Evolutionary conservation across 2,113 vertebrate species (phyloP), one percentile per base, ranked within the genome.

Genomic region (Phalacrocorax aristotelis): DNA sequence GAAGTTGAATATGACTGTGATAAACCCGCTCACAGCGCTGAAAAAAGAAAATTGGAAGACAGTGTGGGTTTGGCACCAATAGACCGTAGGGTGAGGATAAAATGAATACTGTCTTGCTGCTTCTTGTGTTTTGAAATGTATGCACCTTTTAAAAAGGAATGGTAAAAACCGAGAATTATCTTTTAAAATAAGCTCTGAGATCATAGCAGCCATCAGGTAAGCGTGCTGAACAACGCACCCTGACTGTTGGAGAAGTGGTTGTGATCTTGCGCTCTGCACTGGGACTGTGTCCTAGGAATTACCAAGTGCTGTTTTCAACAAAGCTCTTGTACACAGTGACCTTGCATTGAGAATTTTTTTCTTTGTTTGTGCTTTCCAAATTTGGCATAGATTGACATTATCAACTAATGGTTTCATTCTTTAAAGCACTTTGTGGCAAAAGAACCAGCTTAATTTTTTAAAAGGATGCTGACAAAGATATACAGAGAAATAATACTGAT

Each of bases 1-100:
- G 98, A 98, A 97, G 98, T 98, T 83, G 98, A 98, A 57, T 99
- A 99, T 91, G 98, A 99, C 90, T 98, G 98, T 89, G 98, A 98
- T 95, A 97, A 96, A 89, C 97, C 97, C 3, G 76, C 87, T 93
- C 97, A 97, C 32, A 80, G 46, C 61, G 95, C 98, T 81, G 98
- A 98, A 74, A 98, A 98, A 95, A 97, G 90, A 91, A 98, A 98
- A 96, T 40, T 72, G 5, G 98, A 98, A 88, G 96, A 97, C 26
- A 54, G 93, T 15, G 5, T 44, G 36, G 97, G 97, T 89, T 97
- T 98, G 95, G 46, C 97, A 1, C 97, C 98, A 12, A 97, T 98
- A 83, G 98, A 98, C 93, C 98, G 98, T 65, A 98, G 98, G 98
- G 98, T 98, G 92, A 97, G 98, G 32, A 38, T 42, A 34, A 78